A percentile compares a stretch with the other conserved stretches of the same genome.
phyloP scores from a whole-genome alignment of 1,140 invertebrate genomes.

The Battus philenor region DNA sequence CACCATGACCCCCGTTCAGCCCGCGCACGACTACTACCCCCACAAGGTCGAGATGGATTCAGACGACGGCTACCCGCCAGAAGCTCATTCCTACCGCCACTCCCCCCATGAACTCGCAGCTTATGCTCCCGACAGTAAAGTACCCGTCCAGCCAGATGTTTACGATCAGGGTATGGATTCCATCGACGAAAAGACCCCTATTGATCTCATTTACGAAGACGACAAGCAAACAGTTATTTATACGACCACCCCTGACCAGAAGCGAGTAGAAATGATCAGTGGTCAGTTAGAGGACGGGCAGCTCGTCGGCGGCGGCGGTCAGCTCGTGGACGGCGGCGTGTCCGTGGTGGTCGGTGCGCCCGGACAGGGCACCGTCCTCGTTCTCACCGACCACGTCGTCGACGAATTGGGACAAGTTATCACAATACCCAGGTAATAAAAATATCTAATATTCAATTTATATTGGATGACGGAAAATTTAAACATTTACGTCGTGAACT shows the following conservation, averaged over 20 bases:
- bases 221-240: slow-evolving; percentile 89
- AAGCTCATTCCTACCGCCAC: slow-evolving; percentile 74
- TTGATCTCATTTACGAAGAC: slow-evolving; percentile 88
- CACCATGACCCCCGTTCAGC: slow-evolving; percentile 81
- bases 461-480: neutral
- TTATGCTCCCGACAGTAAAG: slow-evolving; percentile 74
- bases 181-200: slow-evolving; percentile 82
- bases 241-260: slow-evolving; percentile 80
- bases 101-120: slow-evolving; percentile 74
- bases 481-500: neutral
- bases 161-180: slow-evolving; percentile 79
- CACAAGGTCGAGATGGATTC: slow-evolving; percentile 75
- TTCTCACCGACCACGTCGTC: slow-evolving; percentile 66
- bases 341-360: slow-evolving; percentile 69
- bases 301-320: slow-evolving; percentile 53
- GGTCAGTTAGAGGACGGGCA: slow-evolving; percentile 66
- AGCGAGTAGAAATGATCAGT: slow-evolving; percentile 74
- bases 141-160: slow-evolving; percentile 72
- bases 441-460: neutral
- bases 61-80: slow-evolving; percentile 70
- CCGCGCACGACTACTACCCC: slow-evolving; percentile 77
- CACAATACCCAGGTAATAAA: slow-evolving; percentile 68
- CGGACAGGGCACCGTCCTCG: slow-evolving; percentile 67
- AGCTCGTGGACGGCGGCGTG: slow-evolving; percentile 64
- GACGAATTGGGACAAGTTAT: slow-evolving; percentile 73